Base-by-base conservation (phyloP, 1,140 invertebrate genomes). In the Drosophila leontia region DNA sequence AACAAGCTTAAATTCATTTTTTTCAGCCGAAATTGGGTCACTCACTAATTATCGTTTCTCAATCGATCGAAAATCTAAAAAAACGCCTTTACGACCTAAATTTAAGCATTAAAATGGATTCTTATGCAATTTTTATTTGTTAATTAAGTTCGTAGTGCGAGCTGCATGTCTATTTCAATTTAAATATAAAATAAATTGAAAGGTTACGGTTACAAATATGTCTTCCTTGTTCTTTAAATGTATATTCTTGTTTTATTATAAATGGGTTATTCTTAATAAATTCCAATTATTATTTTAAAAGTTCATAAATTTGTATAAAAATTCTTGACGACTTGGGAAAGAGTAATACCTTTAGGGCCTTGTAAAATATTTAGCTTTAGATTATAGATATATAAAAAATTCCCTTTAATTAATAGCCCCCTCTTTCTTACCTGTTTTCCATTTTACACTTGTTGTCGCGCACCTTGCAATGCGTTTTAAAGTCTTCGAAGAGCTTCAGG, bases 401-500 rank as follows among this genome's bases (percentile, higher is more conserved):
- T 29, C 6, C 11, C 11, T 8, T 13, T 35, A 32, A 11, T 23
- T 19, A 2, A 7, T 32, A 37, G 11, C 7, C 12, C 12, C 11
- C 35, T 23, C 32, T 3, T 15, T 92, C 94, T 95, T 93, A 98
- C 97, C 96, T 96, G 93, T 96, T 96, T 69, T 97, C 96, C 96
- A 97, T 97, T 81, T 95, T 95, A 93, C 97, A 98, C 92, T 96
- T 96, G 85, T 96, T 96, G 74, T 97, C 96, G 68, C 96, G 94
- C 55, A 96, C 95, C 92, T 97, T 97, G 94, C 97, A 98, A 83
- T 96, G 96, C 53, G 94, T 94, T 93, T 97, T 97, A 94, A 97
- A 98, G 82, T 97, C 95, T 71, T 97, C 96, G 91, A 96, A 97
- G 35, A 97, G 94, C 80, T 96, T 95, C 53, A 95, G 95, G 92